Conservation (phyloP, 2,113 vertebrate species). For the Marcusenius ussheri region DNA sequence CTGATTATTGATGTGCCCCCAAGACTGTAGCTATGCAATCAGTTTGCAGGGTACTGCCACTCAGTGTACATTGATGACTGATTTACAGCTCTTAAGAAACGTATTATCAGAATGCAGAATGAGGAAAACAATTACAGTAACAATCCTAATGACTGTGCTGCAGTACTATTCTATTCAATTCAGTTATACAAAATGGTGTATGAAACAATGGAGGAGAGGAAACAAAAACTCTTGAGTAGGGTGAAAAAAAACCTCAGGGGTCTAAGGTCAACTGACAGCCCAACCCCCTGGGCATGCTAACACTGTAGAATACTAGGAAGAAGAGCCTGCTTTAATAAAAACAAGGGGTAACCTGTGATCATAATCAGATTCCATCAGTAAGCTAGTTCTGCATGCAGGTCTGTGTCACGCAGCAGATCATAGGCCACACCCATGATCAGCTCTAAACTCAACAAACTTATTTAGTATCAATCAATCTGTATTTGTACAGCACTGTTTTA, state of each 20-base stretch:
- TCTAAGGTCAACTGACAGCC: background rate
- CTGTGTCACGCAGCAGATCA: background rate
- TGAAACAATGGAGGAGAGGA: background rate
- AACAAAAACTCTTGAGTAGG: background rate
- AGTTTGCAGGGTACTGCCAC: background rate
- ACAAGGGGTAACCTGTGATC: background rate
- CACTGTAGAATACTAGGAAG: background rate
- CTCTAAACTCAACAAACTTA: conserved; percentile 27
- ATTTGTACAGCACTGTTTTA: background rate
- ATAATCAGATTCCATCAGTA: background rate
- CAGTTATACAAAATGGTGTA: background rate
- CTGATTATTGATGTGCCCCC: background rate
- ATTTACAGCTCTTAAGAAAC: background rate
- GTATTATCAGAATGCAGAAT: conserved; percentile 35
- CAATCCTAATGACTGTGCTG: conserved; percentile 57
- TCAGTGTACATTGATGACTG: background rate
- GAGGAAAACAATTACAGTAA: conserved; percentile 58
- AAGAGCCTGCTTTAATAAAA: background rate
- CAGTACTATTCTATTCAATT: conserved; percentile 35
- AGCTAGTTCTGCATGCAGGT: background rate
- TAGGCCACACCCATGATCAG: conserved; percentile 29
- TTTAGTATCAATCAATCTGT: background rate
- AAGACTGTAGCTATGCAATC: background rate
- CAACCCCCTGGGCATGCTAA: background rate
- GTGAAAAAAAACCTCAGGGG: background rate